Percentiles rank a stretch among this genome's conserved stretches.
These are phyloP conservation scores for Hoplodrina blanda DNA, from an alignment of 2,888 invertebrate species.

Conservation along the genomic window DNA sequence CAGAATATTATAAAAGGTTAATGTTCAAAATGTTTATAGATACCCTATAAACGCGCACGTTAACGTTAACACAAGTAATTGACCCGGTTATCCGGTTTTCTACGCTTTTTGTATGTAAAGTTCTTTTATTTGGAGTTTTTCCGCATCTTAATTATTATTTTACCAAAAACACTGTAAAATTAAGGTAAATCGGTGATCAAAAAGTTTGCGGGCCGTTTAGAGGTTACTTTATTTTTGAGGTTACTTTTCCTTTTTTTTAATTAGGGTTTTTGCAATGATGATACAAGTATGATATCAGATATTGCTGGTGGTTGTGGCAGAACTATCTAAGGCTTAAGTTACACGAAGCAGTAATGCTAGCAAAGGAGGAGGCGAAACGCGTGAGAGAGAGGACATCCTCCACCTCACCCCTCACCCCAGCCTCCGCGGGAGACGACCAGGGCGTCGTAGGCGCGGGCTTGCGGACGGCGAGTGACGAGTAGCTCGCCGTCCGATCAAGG, in stretches of 20 bases:
- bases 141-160: slow-evolving; percentile 46
- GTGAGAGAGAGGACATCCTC: no score
- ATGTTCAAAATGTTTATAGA: slow-evolving; percentile 47
- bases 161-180: slow-evolving; percentile 17
- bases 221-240: neutral
- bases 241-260: neutral
- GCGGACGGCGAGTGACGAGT: no score
- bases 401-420: no score
- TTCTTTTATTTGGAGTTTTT: slow-evolving; percentile 29
- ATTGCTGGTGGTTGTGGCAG: neutral
- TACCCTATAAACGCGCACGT: slow-evolving; percentile 45
- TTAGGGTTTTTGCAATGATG: neutral
- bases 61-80: slow-evolving; percentile 58
- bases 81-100: slow-evolving; percentile 57
- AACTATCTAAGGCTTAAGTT: neutral
- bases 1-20: slow-evolving; percentile 37
- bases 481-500: no score
- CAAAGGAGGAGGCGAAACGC: no score
- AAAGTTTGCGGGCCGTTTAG: slow-evolving; percentile 2
- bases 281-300: neutral
- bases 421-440: no score
- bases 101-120: slow-evolving; percentile 45
- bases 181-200: neutral
- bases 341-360: no score
- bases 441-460: no score